Evolutionary conservation across 2,888 invertebrate species (phyloP).

Genomic region (Troides helena): DNA sequence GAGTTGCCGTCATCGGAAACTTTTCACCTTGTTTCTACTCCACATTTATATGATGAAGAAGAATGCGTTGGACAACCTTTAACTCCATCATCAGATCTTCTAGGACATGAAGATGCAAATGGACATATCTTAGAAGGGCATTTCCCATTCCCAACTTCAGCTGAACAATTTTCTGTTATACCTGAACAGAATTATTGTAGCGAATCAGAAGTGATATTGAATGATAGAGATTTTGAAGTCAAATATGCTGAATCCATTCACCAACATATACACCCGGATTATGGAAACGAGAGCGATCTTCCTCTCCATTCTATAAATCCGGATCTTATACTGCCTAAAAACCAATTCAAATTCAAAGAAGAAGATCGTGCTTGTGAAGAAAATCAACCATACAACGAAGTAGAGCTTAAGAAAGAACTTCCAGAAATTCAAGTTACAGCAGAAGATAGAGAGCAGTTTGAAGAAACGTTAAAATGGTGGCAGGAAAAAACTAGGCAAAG

Average conservation of each 20-base stretch:
- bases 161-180: conserved; percentile 77
- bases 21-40: conserved; percentile 82
- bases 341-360: conserved; percentile 61
- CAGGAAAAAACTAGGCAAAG: conserved; percentile 71
- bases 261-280: conserved; percentile 55
- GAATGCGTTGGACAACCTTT: conserved; percentile 79
- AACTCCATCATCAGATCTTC: conserved; percentile 72
- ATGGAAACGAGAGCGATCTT: conserved; percentile 47
- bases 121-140: conserved; percentile 72
- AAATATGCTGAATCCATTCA: conserved; percentile 72
- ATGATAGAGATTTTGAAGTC: conserved; percentile 66
- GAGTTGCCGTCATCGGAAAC: conserved; percentile 81
- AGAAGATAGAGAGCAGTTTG: conserved; percentile 72
- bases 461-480: conserved; percentile 78
- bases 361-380: conserved; percentile 65
- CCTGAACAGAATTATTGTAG: conserved; percentile 66
- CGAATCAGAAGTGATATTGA: conserved; percentile 66
- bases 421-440: conserved; percentile 74
- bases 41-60: conserved; percentile 81
- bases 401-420: conserved; percentile 71
- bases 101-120: conserved; percentile 75
- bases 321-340: conserved; percentile 55
- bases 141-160: conserved; percentile 73
- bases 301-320: conserved; percentile 58
- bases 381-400: conserved; percentile 68